Evolutionary conservation across 1,140 invertebrate species (phyloP).

Genomic region (Bathynomus jamesi): DNA sequence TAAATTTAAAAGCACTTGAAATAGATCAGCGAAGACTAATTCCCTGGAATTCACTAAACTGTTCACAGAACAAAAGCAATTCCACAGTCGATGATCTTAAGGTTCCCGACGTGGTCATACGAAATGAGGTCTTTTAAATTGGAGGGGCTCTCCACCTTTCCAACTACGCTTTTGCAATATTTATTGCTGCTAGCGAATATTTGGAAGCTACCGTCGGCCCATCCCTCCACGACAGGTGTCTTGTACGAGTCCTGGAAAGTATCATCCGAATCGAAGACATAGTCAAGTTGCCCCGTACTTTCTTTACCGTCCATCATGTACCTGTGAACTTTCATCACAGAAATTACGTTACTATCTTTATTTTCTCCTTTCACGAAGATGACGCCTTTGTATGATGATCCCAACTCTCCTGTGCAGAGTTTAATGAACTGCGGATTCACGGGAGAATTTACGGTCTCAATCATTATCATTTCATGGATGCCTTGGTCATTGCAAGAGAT

Average conservation of each 20-base stretch:
- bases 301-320: neutral
- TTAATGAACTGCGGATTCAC: neutral
- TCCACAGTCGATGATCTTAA: neutral
- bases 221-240: neutral
- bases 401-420: neutral
- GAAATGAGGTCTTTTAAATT: neutral
- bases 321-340: neutral
- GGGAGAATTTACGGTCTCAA: neutral
- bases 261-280: neutral
- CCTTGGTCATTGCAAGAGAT: no score
- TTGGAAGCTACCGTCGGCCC: neutral
- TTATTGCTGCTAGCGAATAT: neutral
- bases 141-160: neutral
- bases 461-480: neutral
- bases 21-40: no score
- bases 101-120: neutral
- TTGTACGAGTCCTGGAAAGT: neutral
- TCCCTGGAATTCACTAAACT: no score
- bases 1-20: no score
- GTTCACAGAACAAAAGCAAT: no score
- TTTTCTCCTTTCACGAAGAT: neutral
- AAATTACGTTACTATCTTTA: neutral
- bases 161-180: neutral
- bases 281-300: neutral
- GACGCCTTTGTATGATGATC: neutral